These are phyloP conservation scores for Temnothorax unifasciatus DNA, from an alignment of 2,888 invertebrate species.

Conservation along the genomic window DNA sequence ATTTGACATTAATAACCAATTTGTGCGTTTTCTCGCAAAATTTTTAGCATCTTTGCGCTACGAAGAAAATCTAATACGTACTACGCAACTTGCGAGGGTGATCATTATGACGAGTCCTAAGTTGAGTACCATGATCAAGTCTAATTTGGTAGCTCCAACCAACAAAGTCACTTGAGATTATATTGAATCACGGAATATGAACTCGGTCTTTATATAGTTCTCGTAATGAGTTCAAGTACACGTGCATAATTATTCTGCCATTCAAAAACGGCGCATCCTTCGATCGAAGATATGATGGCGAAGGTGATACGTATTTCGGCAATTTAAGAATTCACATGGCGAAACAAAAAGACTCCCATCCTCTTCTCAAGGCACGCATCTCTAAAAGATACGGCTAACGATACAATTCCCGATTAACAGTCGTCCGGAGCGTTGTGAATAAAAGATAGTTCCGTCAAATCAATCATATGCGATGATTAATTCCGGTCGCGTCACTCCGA, in stretches of 20 bases:
- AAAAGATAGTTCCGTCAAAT: conserved; percentile 3
- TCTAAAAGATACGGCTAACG: background rate
- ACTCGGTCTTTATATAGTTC: conserved; percentile 48
- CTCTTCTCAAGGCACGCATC: conserved; percentile 2
- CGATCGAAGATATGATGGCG: conserved; percentile 59
- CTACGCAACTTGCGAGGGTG: conserved; percentile 7
- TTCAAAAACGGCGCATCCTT: conserved; percentile 43
- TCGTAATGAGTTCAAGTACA: conserved; percentile 16
- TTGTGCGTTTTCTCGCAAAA: background rate
- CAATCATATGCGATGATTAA: conserved; percentile 24
- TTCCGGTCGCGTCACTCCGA: background rate
- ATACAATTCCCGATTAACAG: conserved; percentile 25
- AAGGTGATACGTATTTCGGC: conserved; percentile 72
- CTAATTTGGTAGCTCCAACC: background rate
- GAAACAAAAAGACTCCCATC: conserved; percentile 23
- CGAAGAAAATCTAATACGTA: conserved; percentile 20
- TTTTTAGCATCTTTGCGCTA: background rate
- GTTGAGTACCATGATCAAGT: conserved; percentile 26
- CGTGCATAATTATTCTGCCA: conserved; percentile 40
- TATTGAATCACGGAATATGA: conserved; percentile 47
- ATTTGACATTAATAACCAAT: background rate
- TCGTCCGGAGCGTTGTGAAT: conserved; percentile 1
- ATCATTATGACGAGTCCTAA: background rate
- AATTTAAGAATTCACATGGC: conserved; percentile 65
- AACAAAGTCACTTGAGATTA: conserved; percentile 35